Conservation (phyloP, 2,888 invertebrate species). For the Xylota segnis region DNA sequence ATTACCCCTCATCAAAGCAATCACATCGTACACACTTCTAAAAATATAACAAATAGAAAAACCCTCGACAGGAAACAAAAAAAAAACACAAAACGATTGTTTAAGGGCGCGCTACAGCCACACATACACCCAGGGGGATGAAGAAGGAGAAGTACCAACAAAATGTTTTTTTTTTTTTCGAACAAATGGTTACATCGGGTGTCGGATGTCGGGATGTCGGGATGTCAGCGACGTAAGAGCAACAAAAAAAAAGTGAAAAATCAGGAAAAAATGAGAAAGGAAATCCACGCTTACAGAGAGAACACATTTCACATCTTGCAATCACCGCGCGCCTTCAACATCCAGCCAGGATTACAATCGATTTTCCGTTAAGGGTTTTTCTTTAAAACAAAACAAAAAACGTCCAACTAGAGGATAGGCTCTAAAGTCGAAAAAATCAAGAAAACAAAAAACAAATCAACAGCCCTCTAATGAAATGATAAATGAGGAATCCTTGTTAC, state of each 20-base stretch:
- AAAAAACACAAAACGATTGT: conserved; percentile 55
- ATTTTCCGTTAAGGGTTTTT: conserved; percentile 39
- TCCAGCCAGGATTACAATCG: conserved; percentile 58
- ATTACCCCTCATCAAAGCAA: conserved; percentile 74
- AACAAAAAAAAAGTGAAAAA: conserved; percentile 25
- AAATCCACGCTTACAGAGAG: conserved; percentile 39
- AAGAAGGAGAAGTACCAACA: background rate
- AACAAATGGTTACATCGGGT: conserved; percentile 71
- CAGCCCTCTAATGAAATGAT: conserved; percentile 74
- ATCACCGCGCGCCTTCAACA: conserved; percentile 23
- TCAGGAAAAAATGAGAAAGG: conserved; percentile 30
- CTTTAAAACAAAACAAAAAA: conserved; percentile 13
- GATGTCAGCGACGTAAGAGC: conserved; percentile 27
- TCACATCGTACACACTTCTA: conserved; percentile 65
- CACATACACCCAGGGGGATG: conserved; percentile 5
- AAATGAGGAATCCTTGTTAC: conserved; percentile 68
- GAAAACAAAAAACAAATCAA: conserved; percentile 50
- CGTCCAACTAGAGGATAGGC: conserved; percentile 34
- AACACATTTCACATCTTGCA: conserved; percentile 9
- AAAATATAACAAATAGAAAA: conserved; percentile 35
- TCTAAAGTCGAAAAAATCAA: conserved; percentile 32
- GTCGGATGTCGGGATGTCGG: conserved; percentile 54
- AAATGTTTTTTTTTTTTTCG: background rate
- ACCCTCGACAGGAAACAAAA: conserved; percentile 10
- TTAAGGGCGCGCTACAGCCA: conserved; percentile 53